Evolutionary conservation across 64 coral and sea anemone genomes (phyloP).

Genomic region (Pocillopora damicornis): DNA sequence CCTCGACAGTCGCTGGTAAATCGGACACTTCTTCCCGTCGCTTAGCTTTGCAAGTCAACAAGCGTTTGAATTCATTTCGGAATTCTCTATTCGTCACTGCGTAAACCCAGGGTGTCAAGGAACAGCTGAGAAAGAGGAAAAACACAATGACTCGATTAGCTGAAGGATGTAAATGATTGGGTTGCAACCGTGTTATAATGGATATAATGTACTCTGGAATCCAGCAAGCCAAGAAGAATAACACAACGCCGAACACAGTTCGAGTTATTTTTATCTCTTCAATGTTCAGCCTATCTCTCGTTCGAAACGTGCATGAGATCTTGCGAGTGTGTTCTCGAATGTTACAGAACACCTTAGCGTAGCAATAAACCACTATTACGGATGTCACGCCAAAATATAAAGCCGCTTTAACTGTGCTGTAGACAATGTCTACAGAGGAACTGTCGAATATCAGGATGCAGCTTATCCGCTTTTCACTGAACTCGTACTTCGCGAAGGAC

Average conservation of each 20-base stretch:
- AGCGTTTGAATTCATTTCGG: constrained; percentile 14
- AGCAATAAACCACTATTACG: constrained; percentile 34
- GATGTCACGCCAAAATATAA: constrained; percentile 19
- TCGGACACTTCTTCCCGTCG: neutral
- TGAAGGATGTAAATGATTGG: neutral
- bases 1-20: neutral
- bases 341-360: constrained; percentile 30
- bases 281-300: neutral
- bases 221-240: constrained; percentile 47
- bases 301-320: neutral
- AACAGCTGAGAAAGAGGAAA: constrained; percentile 16
- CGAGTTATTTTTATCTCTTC: constrained; percentile 53
- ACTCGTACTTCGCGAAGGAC: neutral
- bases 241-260: constrained; percentile 18
- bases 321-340: constrained; percentile 17
- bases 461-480: neutral
- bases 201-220: constrained; percentile 27
- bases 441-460: neutral
- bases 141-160: neutral
- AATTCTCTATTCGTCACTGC: constrained; percentile 7
- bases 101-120: constrained; percentile 36
- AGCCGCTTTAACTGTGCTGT: neutral
- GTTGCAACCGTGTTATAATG: constrained; percentile 10
- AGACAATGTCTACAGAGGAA: neutral
- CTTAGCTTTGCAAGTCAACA: constrained; percentile 3